phyloP scores from a whole-genome alignment of 2,888 invertebrate genomes.

The Cheilosia variabilis region DNA sequence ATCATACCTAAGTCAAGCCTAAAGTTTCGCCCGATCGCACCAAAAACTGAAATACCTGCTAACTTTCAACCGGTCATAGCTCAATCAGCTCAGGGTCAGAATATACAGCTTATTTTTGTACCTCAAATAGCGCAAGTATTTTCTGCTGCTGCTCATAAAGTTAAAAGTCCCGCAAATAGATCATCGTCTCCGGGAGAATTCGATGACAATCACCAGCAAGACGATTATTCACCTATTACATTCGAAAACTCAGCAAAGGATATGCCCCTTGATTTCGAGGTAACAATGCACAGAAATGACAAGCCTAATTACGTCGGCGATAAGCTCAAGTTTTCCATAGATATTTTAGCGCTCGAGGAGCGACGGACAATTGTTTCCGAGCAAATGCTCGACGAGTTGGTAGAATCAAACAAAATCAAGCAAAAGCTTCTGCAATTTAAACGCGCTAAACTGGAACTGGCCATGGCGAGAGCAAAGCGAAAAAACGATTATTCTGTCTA shows the following conservation, averaged over 20 bases:
- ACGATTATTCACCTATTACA: not conserved
- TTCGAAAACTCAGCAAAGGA: not conserved
- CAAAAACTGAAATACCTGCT: not conserved
- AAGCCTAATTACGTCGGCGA: conserved; percentile 1
- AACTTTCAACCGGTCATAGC: not conserved
- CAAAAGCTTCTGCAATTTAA: conserved; percentile 39
- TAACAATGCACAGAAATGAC: not conserved
- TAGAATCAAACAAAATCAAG: conserved; percentile 31
- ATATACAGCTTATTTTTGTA: not conserved
- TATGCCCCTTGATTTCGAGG: not conserved
- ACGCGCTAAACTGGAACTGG: conserved; percentile 17
- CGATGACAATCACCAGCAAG: not conserved
- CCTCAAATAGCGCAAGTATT: not conserved
- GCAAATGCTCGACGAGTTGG: conserved; percentile 13
- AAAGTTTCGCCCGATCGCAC: conserved; percentile 23
- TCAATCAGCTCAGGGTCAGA: not conserved
- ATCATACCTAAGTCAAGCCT: not conserved
- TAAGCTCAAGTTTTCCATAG: not conserved
- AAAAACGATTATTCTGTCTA: not conserved
- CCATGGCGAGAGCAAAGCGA: conserved; percentile 6
- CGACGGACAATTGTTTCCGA: conserved; percentile 53
- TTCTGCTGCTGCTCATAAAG: not conserved
- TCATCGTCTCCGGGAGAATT: not conserved
- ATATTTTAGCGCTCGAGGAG: conserved; percentile 47
- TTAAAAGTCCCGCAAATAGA: not conserved